phyloP scores from a whole-genome alignment of 1,140 invertebrate genomes.

The Coenobita brevimanus region DNA sequence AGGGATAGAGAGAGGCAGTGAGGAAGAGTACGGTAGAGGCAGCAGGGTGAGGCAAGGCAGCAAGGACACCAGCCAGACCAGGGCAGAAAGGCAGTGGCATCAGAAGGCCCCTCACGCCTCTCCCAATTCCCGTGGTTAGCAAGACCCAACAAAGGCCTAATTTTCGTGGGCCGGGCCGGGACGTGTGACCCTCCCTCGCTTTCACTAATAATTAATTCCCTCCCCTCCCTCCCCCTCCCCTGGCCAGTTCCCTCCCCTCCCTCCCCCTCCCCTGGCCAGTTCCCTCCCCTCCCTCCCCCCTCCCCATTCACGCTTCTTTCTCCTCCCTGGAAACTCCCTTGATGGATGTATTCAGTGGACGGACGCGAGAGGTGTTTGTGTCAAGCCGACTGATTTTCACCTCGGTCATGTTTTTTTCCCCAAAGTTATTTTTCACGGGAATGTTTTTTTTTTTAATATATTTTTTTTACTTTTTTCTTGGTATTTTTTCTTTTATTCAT shows the following conservation, averaged over 20 bases:
- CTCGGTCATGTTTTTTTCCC: not conserved
- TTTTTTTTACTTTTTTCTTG: not conserved
- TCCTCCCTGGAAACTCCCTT: slow-evolving; percentile 11
- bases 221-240: not conserved
- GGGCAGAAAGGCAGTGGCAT: no score
- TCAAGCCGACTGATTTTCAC: not conserved
- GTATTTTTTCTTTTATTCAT: not conserved
- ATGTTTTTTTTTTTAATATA: not conserved
- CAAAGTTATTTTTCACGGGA: no score
- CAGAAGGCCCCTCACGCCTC: no score
- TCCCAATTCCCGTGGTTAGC: no score
- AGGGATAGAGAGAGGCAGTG: not conserved
- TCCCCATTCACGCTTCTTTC: not conserved
- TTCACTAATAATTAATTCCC: not conserved
- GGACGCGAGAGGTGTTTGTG: not conserved
- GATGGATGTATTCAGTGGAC: not conserved
- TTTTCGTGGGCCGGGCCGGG: not conserved
- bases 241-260: not conserved
- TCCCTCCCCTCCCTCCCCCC: not conserved
- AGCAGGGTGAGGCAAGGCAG: not conserved
- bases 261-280: not conserved
- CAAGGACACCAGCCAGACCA: no score
- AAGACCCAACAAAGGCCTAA: not conserved
- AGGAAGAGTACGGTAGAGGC: no score
- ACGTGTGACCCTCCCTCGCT: not conserved